A percentile compares a stretch with the other conserved stretches of the same genome.
Conservation (phyloP, 2,113 vertebrate genomes). For the Cyrtonyx montezumae region DNA sequence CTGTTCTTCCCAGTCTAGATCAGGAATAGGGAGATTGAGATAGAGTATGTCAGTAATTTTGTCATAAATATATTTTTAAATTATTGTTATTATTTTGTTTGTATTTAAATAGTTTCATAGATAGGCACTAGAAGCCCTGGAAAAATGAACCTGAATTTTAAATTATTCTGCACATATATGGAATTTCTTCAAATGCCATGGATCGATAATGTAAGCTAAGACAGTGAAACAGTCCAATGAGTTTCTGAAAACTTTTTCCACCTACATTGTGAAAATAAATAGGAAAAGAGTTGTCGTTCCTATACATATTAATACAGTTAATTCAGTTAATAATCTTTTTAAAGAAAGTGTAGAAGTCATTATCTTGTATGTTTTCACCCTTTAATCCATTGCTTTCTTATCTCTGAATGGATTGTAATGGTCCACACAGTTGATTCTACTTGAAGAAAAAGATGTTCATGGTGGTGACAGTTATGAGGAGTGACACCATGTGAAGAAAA, state of each 20-base stretch:
- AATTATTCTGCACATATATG: not conserved
- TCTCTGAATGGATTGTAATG: not conserved
- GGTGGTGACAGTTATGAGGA: not conserved
- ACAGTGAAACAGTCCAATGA: not conserved
- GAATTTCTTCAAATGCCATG: not conserved
- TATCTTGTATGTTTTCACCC: not conserved
- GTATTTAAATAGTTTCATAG: not conserved
- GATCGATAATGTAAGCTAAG: not conserved
- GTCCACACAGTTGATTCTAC: not conserved
- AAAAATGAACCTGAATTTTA: not conserved
- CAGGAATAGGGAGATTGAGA: not conserved
- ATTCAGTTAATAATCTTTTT: not conserved
- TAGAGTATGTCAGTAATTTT: not conserved
- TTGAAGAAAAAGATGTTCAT: not conserved
- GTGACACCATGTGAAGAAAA: not conserved
- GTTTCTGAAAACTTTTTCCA: not conserved
- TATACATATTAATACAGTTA: not conserved
- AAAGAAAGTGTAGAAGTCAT: not conserved
- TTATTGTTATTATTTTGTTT: not conserved
- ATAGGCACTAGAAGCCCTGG: not conserved
- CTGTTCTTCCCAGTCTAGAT: not conserved
- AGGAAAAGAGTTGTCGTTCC: not conserved
- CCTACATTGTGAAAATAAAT: not conserved
- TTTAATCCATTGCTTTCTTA: not conserved
- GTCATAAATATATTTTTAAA: not conserved